Evolutionary conservation across 2,888 invertebrate species (phyloP), one percentile per base, ranked within the genome.

Genomic region (Stenodera caucasica): DNA sequence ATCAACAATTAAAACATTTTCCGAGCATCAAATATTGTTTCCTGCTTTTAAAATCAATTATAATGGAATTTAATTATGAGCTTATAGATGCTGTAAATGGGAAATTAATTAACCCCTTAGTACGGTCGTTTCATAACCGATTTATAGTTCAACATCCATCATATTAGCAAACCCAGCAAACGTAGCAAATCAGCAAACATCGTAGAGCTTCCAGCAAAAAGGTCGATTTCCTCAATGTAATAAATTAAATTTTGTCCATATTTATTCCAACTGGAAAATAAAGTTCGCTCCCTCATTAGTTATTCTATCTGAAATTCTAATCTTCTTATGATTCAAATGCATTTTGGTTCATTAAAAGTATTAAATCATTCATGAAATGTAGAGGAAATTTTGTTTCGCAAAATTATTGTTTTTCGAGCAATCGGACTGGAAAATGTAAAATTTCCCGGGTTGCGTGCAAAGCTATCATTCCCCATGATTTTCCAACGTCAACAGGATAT

Each of bases 81-180:
- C 45, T 45, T 45, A 21, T 23, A 45, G 23, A 23, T 45, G 23
- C n/a, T 45, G n/a, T 45, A 23, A 45, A 45, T 45, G 45, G 21
- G 23, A 45, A 45, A 23, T 45, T 45, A 45, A 45, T 45, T 45
- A 23, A 23, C 45, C 45, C 21, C 23, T 45, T 45, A 45, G 21
- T 45, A 45, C 6, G 45, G 23, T 45, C 45, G 45, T 12, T 23
- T 45, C 21, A 18, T 40, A 40, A 23, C 23, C 12, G 45, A 23
- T 45, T 45, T 45, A 45, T 45, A 23, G n/a, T 45, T 21, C 8
- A 37, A 21, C 12, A 45, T 45, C 45, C 21, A 45, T 45, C 21
- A 45, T n/a, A 45, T 18, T 11, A 45, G 21, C 6, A 23, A 45
- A 21, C 12, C 5, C 0, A 23, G n/a, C 4, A 40, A 11, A 37